These are phyloP conservation scores for Coenonympha arcania DNA, from an alignment of 2,888 invertebrate genomes.

Conservation along the genomic window DNA sequence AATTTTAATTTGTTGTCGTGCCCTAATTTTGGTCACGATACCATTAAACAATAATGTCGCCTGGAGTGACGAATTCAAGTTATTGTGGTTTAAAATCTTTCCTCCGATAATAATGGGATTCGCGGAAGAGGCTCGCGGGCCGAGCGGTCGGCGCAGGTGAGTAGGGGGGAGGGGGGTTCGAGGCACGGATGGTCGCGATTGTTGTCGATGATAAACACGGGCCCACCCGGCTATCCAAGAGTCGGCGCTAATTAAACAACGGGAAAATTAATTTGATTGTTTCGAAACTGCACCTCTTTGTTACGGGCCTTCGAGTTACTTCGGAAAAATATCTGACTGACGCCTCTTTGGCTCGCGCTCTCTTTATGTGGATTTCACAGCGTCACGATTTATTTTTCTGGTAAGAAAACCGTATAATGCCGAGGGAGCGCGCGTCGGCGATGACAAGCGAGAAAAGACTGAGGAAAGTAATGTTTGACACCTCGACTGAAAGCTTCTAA, in stretches of 20 bases:
- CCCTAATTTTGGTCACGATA: conserved; percentile 63
- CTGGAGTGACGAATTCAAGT: conserved; percentile 70
- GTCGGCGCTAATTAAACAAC: conserved; percentile 72
- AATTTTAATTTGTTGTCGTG: conserved; percentile 55
- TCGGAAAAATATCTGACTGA: conserved; percentile 55
- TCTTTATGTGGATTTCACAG: conserved; percentile 38
- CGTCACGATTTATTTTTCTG: conserved; percentile 43
- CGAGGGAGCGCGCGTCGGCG: conserved; percentile 42
- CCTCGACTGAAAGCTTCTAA: conserved; percentile 53
- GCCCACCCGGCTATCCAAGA: conserved; percentile 67
- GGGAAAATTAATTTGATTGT: conserved; percentile 73
- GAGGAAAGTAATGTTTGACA: conserved; percentile 54
- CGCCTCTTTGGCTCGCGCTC: conserved; percentile 38
- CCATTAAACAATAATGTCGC: conserved; percentile 61
- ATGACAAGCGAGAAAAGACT: conserved; percentile 48
- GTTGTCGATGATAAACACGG: conserved; percentile 73
- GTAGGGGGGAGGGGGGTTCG: conserved; percentile 32
- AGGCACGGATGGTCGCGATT: conserved; percentile 48
- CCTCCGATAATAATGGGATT: conserved; percentile 71
- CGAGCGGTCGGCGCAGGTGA: conserved; percentile 30
- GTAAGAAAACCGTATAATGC: conserved; percentile 33
- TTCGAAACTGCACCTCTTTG: conserved; percentile 68
- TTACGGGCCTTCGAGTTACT: conserved; percentile 58
- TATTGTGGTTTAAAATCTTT: conserved; percentile 65
- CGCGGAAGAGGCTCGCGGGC: conserved; percentile 43